Evolutionary conservation across 2,113 vertebrate species (phyloP).

Genomic region (Lethenteron reissneri): DNA sequence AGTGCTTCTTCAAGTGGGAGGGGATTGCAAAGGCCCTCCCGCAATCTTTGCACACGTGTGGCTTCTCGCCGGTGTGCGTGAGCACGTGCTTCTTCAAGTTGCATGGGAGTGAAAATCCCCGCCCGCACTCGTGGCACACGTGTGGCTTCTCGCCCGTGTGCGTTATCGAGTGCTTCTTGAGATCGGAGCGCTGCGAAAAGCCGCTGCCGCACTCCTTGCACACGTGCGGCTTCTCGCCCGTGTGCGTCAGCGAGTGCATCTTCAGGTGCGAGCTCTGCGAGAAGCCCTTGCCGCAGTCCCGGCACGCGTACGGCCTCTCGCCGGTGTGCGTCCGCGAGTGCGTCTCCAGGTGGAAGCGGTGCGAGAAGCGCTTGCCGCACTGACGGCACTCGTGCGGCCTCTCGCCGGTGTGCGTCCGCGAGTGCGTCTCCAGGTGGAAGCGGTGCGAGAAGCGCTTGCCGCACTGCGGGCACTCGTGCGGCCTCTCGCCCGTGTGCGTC

Average conservation of each 20-base stretch:
- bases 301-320: constrained; percentile 15
- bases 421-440: constrained; percentile 16
- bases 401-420: constrained; percentile 13
- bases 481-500: constrained; percentile 18
- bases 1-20: not conserved
- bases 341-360: constrained; percentile 12
- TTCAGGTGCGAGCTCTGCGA: constrained; percentile 12
- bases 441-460: constrained; percentile 18
- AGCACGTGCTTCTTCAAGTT: not conserved
- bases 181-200: constrained; percentile 15
- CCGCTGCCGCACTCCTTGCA: constrained; percentile 15
- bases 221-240: constrained; percentile 14
- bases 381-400: constrained; percentile 13
- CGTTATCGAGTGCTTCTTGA: constrained; percentile 14
- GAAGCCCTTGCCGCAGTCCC: constrained; percentile 14
- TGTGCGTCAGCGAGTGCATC: constrained; percentile 16
- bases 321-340: constrained; percentile 13
- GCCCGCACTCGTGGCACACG: constrained; percentile 3
- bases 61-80: not conserved
- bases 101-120: not conserved
- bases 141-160: constrained; percentile 15
- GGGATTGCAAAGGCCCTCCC: not conserved
- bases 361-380: constrained; percentile 10
- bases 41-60: not conserved
- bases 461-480: constrained; percentile 17